Percentiles rank a stretch among this genome's conserved stretches.
Evolutionary conservation across 1,140 invertebrate genomes (phyloP).

Genomic region (Brachionus asplanchnoidis): DNA sequence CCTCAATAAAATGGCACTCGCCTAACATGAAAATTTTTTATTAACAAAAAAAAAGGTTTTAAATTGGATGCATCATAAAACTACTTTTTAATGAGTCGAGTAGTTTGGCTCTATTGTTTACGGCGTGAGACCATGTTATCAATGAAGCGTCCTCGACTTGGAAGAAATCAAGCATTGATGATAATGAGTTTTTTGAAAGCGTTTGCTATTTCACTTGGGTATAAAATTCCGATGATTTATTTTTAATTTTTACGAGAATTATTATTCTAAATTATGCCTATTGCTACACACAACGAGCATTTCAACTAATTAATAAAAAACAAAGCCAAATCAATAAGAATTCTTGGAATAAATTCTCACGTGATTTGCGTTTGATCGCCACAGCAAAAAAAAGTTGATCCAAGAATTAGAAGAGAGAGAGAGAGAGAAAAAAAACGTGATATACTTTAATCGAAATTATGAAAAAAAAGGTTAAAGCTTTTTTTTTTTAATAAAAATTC

Average conservation of each 20-base stretch:
- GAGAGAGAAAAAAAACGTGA: not conserved
- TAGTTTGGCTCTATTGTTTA: not conserved
- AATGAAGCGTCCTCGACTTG: constrained; percentile 11
- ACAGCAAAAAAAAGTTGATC: not conserved
- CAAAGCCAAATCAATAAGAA: not conserved
- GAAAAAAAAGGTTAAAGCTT: not conserved
- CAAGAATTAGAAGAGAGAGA: not conserved
- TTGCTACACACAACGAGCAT: not conserved
- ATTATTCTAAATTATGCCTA: not conserved
- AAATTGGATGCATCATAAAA: not conserved
- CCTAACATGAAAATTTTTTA: not conserved
- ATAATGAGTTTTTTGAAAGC: not conserved
- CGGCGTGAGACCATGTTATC: constrained; percentile 39
- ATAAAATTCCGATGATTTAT: not conserved
- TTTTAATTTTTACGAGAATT: not conserved
- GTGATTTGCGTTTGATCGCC: not conserved
- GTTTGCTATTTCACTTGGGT: not conserved
- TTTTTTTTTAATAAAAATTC: not conserved
- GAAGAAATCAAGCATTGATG: constrained; percentile 1
- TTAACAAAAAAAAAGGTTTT: not conserved
- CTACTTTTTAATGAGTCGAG: constrained; percentile 10
- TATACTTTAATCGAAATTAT: not conserved
- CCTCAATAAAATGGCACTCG: not conserved
- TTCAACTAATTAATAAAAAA: not conserved
- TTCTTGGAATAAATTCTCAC: not conserved